Percentiles rank a stretch among this genome's conserved stretches.
Conservation (phyloP, 1,140 invertebrate genomes). For the Acromyrmex charruanus region DNA sequence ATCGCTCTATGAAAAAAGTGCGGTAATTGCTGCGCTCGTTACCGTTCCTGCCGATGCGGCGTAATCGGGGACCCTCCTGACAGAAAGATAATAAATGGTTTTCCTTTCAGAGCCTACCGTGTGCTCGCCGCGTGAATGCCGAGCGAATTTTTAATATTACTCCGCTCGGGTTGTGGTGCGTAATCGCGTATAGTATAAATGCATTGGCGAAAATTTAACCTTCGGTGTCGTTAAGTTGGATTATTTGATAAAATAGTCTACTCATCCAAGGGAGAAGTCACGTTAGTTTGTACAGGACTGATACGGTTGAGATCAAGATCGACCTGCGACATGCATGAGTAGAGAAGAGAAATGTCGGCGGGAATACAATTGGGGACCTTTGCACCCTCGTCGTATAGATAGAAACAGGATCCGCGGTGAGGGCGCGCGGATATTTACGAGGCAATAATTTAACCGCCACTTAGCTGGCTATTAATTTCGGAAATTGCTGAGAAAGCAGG, state of each 20-base stretch:
- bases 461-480: constrained; percentile 85
- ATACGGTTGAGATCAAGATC: constrained; percentile 36
- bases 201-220: constrained; percentile 6
- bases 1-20: constrained; percentile 74
- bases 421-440: constrained; percentile 84
- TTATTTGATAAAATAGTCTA: constrained; percentile 20
- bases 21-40: constrained; percentile 78
- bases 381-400: constrained; percentile 71
- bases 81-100: constrained; percentile 79
- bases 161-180: not conserved
- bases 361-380: constrained; percentile 71
- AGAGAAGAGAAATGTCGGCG: constrained; percentile 49
- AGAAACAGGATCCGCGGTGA: constrained; percentile 72
- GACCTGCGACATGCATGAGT: constrained; percentile 37
- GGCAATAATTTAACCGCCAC: constrained; percentile 85
- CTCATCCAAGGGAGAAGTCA: not conserved
- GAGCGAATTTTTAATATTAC: constrained; percentile 55
- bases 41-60: constrained; percentile 76
- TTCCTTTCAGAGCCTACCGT: constrained; percentile 73
- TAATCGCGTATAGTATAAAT: not conserved
- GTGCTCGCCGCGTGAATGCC: constrained; percentile 58
- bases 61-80: constrained; percentile 76
- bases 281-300: constrained; percentile 26
- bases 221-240: constrained; percentile 33
- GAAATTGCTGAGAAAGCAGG: constrained; percentile 83